A percentile compares a stretch with the other conserved stretches of the same genome.
phyloP scores from a whole-genome alignment of 2,797 vertebrate genomes.

The Anguilla marmorata region DNA sequence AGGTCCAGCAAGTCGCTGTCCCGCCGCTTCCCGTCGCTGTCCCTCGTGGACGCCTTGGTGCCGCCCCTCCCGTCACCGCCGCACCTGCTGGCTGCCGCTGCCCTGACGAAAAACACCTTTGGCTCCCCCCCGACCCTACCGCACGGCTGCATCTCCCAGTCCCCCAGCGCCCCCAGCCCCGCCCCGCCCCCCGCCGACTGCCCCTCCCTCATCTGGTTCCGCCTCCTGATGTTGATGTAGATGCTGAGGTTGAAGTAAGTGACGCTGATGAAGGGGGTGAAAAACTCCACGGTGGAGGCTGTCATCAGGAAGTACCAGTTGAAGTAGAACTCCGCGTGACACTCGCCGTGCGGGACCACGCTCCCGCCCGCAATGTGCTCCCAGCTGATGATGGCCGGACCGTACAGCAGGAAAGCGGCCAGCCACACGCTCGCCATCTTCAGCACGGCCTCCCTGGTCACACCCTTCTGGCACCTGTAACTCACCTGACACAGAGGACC shows the following conservation, averaged over 20 bases:
- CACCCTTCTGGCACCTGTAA: slow-evolving; percentile 73
- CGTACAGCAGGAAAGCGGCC: slow-evolving; percentile 72
- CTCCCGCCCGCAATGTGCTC: slow-evolving; percentile 67
- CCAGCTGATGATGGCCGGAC: slow-evolving; percentile 75
- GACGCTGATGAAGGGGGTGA: slow-evolving; percentile 74
- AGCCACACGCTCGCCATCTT: slow-evolving; percentile 73
- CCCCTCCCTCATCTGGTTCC: slow-evolving; percentile 58
- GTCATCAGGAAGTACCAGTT: slow-evolving; percentile 78
- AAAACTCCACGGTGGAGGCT: slow-evolving; percentile 74
- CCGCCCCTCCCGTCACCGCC: not conserved
- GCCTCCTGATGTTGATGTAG: slow-evolving; percentile 74
- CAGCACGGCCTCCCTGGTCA: slow-evolving; percentile 61
- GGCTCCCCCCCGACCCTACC: slow-evolving; percentile 44
- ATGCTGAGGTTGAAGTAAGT: slow-evolving; percentile 75
- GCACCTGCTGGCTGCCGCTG: slow-evolving; percentile 42
- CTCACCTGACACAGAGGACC: slow-evolving; percentile 59
- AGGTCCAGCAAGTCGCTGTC: slow-evolving; percentile 56
- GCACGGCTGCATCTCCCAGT: slow-evolving; percentile 57
- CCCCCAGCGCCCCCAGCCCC: slow-evolving; percentile 37
- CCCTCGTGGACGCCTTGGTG: slow-evolving; percentile 27
- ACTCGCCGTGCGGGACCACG: slow-evolving; percentile 67
- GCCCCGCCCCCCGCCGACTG: slow-evolving; percentile 43
- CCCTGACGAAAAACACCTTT: slow-evolving; percentile 64
- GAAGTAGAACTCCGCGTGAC: slow-evolving; percentile 75
- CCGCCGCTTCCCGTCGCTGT: slow-evolving; percentile 39